These are phyloP conservation scores for Uria aalge DNA, from an alignment of 2,113 vertebrate genomes.

Conservation along the genomic window DNA sequence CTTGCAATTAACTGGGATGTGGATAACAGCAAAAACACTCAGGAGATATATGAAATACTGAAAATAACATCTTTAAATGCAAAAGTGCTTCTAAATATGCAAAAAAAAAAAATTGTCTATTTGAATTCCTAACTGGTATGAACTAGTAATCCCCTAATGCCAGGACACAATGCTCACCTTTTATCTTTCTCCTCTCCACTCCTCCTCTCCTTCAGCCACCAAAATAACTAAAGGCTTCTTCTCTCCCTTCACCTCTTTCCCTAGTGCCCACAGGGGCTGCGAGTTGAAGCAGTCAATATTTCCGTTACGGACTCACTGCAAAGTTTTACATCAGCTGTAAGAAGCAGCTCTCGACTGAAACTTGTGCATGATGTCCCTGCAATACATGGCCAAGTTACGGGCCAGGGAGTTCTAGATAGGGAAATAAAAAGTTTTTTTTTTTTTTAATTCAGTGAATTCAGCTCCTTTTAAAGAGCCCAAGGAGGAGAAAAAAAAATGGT, in stretches of 20 bases:
- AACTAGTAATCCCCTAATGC: neutral
- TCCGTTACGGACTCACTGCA: neutral
- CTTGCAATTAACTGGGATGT: neutral
- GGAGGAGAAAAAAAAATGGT: neutral
- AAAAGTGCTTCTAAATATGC: neutral
- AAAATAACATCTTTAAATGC: neutral
- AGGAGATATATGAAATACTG: neutral
- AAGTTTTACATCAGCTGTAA: neutral
- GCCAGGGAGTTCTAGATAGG: neutral
- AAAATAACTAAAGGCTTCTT: neutral
- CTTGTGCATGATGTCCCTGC: neutral
- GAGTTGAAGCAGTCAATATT: neutral
- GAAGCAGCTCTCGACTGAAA: neutral
- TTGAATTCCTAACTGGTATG: neutral
- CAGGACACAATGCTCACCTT: accelerated
- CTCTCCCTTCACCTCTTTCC: neutral
- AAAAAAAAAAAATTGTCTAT: neutral
- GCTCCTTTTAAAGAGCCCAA: neutral
- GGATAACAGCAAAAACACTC: neutral
- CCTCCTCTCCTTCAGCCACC: neutral
- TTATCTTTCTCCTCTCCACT: neutral
- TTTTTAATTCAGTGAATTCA: neutral
- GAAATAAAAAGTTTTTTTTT: neutral
- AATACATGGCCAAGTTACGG: neutral
- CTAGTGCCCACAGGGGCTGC: neutral